These are phyloP conservation scores for Xylophagus ater DNA, from an alignment of 2,888 invertebrate genomes.

Conservation along the genomic window DNA sequence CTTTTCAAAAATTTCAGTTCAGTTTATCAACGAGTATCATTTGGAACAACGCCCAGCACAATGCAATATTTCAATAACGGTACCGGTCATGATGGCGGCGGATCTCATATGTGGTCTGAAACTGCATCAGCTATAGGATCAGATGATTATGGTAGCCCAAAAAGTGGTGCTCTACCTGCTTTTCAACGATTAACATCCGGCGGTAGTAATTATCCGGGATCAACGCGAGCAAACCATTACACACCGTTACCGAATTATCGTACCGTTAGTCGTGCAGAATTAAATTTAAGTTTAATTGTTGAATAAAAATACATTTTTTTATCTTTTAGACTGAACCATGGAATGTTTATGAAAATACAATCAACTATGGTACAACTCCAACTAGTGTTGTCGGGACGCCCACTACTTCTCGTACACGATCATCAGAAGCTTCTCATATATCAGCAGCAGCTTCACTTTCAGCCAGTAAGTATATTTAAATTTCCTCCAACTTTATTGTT, in stretches of 20 bases:
- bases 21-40: conserved; percentile 32
- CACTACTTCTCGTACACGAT: conserved; percentile 22
- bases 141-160: conserved; percentile 34
- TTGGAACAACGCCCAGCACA: conserved; percentile 31
- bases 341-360: conserved; percentile 29
- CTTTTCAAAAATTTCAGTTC: conserved; percentile 28
- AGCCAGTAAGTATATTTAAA: conserved; percentile 63
- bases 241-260: conserved; percentile 32
- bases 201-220: conserved; percentile 7
- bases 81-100: conserved; percentile 23
- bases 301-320: neutral
- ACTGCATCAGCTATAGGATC: conserved; percentile 20
- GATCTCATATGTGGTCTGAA: conserved; percentile 25
- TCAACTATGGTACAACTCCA: conserved; percentile 28
- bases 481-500: too few relatives aligned
- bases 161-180: conserved; percentile 31
- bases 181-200: conserved; percentile 32
- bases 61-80: conserved; percentile 29
- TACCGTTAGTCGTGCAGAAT: neutral
- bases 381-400: conserved; percentile 7
- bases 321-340: conserved; percentile 29
- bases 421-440: conserved; percentile 38
- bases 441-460: conserved; percentile 59
- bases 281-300: too few relatives aligned
- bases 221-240: conserved; percentile 24